Evolutionary conservation across 1,140 invertebrate species (phyloP).

Genomic region (Drosophila neocordata): DNA sequence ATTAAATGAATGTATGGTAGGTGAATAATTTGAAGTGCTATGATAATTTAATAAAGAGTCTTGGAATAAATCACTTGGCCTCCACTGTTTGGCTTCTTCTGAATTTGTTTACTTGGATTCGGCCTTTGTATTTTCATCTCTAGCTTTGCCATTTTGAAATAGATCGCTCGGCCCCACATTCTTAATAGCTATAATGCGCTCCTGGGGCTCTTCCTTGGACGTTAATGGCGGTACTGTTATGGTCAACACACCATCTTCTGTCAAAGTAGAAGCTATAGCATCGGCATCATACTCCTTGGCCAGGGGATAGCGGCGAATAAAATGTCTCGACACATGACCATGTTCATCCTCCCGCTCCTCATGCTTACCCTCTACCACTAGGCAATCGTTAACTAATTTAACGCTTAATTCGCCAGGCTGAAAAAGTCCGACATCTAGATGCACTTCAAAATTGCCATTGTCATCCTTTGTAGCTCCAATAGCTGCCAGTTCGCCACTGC

Average conservation of each 20-base stretch:
- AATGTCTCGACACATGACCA: slow-evolving; percentile 86
- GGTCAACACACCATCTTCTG: slow-evolving; percentile 87
- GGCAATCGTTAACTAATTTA: slow-evolving; percentile 87
- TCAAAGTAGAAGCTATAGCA: slow-evolving; percentile 85
- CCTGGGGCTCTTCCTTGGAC: slow-evolving; percentile 70
- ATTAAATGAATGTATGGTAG: slow-evolving; percentile 12
- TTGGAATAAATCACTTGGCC: slow-evolving; percentile 66
- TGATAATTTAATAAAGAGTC: slow-evolving; percentile 62
- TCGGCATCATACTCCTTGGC: slow-evolving; percentile 86
- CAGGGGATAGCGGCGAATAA: slow-evolving; percentile 86
- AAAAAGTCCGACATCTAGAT: slow-evolving; percentile 88
- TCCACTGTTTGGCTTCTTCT: slow-evolving; percentile 7
- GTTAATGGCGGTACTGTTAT: slow-evolving; percentile 84
- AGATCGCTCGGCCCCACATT: slow-evolving; percentile 81
- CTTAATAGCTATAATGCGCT: slow-evolving; percentile 82
- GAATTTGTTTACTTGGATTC: slow-evolving; percentile 42
- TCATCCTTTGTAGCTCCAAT: slow-evolving; percentile 57
- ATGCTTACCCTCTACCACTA: slow-evolving; percentile 88
- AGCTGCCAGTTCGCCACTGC: slow-evolving; percentile 41
- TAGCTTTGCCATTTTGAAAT: slow-evolving; percentile 52
- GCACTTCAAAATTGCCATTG: slow-evolving; percentile 83
- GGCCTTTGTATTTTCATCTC: slow-evolving; percentile 70
- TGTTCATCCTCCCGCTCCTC: slow-evolving; percentile 87
- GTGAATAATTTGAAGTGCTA: slow-evolving; percentile 60
- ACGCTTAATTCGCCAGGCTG: slow-evolving; percentile 90